These are phyloP conservation scores for Synergus gifuensis DNA, from an alignment of 2,888 invertebrate species.

Conservation along the genomic window DNA sequence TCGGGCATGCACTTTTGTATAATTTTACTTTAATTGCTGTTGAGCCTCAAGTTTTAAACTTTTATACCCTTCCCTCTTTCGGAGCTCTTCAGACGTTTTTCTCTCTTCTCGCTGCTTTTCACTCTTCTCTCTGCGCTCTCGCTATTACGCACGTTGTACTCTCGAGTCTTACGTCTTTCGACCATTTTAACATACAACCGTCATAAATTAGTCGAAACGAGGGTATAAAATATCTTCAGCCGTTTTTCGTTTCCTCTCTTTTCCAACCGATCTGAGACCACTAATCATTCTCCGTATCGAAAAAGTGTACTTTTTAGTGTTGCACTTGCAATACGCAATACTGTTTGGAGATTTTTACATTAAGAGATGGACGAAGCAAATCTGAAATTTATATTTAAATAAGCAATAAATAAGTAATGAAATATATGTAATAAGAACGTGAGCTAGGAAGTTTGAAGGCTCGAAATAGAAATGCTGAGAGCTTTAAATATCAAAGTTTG, in stretches of 20 bases:
- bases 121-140: conserved; percentile 6
- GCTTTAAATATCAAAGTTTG: background rate
- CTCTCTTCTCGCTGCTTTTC: background rate
- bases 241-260: conserved; percentile 9
- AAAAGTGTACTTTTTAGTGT: background rate
- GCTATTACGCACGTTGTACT: conserved; percentile 23
- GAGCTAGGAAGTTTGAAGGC: background rate
- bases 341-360: too few relatives aligned
- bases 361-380: too few relatives aligned
- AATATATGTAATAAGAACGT: background rate
- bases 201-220: conserved; percentile 36
- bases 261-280: background rate
- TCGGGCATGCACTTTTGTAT: conserved; percentile 68
- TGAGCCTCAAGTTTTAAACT: conserved; percentile 67
- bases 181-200: conserved; percentile 28
- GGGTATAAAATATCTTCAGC: conserved; percentile 20
- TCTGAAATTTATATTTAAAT: too few relatives aligned
- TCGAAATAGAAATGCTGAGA: background rate
- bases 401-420: background rate
- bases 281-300: background rate
- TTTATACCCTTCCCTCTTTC: conserved; percentile 55
- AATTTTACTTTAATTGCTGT: conserved; percentile 74
- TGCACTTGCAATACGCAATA: background rate
- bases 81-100: conserved; percentile 18
- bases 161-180: conserved; percentile 16